Evolutionary conservation across 2,797 vertebrate genomes (phyloP), one percentile per base, ranked within the genome.

Genomic region (Spheniscus humboldti): DNA sequence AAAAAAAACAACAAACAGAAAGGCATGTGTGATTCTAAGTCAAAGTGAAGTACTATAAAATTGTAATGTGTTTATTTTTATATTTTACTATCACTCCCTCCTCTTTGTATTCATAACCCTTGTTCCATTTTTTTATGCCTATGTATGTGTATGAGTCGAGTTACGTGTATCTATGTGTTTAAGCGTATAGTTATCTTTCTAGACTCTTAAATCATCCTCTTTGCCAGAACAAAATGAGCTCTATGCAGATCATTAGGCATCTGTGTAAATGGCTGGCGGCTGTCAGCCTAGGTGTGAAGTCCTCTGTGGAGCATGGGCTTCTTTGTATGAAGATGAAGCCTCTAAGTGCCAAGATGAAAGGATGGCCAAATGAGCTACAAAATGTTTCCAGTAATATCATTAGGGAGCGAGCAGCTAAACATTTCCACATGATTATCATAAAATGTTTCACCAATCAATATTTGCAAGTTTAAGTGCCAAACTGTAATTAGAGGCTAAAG

Each of bases 401-500:
- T 87, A 94, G 83, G 25, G 30, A 71, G 16, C 1, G 4, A 92
- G 43, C 43, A 69, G 64, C 41, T 72, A 88, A 85, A 52, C 0
- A 1, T 59, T 86, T 88, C 66, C 68, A 73, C n/a, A 25, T 4
- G 8, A 81, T 81, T 80, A 55, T 74, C 37, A 68, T 48, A 52
- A 91, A 92, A 80, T 19, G 19, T 83, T 83, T 93, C 64, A 68
- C 60, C 72, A 74, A 88, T 82, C 72, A 91, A 88, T 91, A 95
- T 77, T 75, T 86, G 39, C 48, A 93, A 72, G 50, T 69, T 57
- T 39, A 48, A 69, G 47, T 63, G 84, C 79, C 84, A 95, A 81
- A 43, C 55, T 52, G 41, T 57, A 90, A 75, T 80, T 77, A 62
- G 53, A 89, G 75, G 68, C 79, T 63, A 37, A 89, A 91, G 57